These are phyloP conservation scores for Acheta domesticus DNA, from an alignment of 2,888 invertebrate species.

Conservation along the genomic window DNA sequence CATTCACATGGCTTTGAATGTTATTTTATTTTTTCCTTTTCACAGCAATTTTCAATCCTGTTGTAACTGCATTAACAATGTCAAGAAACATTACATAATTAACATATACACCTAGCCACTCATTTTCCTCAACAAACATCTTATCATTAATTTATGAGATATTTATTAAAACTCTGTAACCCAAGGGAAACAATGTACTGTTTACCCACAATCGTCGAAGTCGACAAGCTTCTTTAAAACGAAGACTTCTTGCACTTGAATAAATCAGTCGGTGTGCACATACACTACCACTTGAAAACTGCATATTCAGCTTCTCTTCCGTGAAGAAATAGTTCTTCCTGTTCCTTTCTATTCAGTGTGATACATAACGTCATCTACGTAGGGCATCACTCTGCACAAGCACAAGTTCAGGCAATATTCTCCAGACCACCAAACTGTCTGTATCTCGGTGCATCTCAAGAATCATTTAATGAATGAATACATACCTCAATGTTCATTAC, in stretches of 20 bases:
- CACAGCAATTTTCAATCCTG: constrained; percentile 10
- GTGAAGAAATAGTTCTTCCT: neutral
- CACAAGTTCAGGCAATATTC: neutral
- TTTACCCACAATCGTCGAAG: neutral
- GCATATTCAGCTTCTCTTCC: neutral
- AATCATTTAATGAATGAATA: neutral
- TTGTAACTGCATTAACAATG: neutral
- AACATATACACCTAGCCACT: neutral
- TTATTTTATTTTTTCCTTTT: neutral
- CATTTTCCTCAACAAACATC: neutral
- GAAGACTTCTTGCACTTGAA: neutral
- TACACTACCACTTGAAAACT: neutral
- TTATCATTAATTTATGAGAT: neutral
- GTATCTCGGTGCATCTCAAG: neutral
- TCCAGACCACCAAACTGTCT: neutral
- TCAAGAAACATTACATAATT: constrained; percentile 11
- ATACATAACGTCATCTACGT: neutral
- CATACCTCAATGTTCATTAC: neutral
- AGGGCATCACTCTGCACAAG: neutral
- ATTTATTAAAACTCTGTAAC: constrained; percentile 9
- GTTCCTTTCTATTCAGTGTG: neutral
- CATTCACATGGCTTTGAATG: neutral
- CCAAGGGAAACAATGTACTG: neutral
- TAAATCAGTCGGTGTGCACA: constrained; percentile 6
- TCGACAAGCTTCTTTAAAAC: neutral